Base-by-base conservation (phyloP, 2,113 vertebrate genomes). In the Antidorcas marsupialis region DNA sequence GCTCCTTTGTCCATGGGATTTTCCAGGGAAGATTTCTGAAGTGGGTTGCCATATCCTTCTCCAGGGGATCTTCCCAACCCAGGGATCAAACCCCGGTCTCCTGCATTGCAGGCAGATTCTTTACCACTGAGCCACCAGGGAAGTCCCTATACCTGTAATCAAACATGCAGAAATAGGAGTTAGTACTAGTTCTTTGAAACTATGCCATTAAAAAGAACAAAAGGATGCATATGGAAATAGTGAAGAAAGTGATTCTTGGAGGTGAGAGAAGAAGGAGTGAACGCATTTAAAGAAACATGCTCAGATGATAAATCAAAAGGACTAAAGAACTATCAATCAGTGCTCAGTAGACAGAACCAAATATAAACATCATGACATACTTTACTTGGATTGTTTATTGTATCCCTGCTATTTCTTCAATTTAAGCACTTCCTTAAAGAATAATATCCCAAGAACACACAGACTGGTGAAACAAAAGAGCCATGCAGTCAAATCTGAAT, bases 371-470 rank as follows among this genome's bases (percentile, higher is more conserved):
- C 50, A 78, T 53, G 45, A 19, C 36, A 60, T 76, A 76, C 60
- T 92, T 94, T 93, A 79, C 83, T 94, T 60, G 52, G 12, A 60
- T 92, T 97, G 95, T 71, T 92, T 95, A 92, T 74, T 87, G 28
- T 71, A 52, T 94, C 30, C 10, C 57, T 83, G 36, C 3, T 89
- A 45, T 95, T 96, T 82, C 60, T 93, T 94, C 59, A 93, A 0
- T 78, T 92, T 94, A 91, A 90, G 27, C 10, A 60, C n/a, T 95
- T 97, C 13, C 28, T 95, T 87, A 30, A 64, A 78, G 57, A 87
- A 47, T 97, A 97, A 87, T 95, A 74, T 81, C 55, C 64, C 43
- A 81, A 84, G 30, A 12, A 76, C 39, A 47, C 8, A 87, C 13
- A 87, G 19, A 45, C 36, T 89, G 43, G 78, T 84, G 52, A 88